These are phyloP conservation scores for Oopsacas minuta DNA, from an alignment of 37 sponge, comb jelly and placozoan species.

Conservation along the genomic window DNA sequence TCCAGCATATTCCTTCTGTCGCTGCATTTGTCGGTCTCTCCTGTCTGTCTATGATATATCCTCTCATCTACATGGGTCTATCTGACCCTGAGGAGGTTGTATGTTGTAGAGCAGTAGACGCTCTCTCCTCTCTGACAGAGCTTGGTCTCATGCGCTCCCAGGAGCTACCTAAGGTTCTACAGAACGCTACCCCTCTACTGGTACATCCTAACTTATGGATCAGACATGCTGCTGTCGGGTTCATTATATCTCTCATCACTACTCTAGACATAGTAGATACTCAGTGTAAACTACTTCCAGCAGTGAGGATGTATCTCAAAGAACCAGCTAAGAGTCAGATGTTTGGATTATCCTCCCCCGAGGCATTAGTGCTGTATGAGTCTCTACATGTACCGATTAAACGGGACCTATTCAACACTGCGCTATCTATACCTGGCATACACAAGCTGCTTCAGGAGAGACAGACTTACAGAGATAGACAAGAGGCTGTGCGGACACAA, in stretches of 20 bases:
- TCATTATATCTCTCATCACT: slow-evolving; percentile 32
- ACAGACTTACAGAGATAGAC: not conserved
- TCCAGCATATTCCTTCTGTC: slow-evolving; percentile 74
- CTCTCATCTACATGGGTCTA: slow-evolving; percentile 59
- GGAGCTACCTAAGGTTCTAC: slow-evolving; percentile 35
- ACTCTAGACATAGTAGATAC: slow-evolving; percentile 56
- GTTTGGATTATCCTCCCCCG: not conserved
- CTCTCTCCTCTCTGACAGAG: slow-evolving; percentile 52
- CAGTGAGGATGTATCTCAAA: slow-evolving; percentile 40
- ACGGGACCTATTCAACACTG: not conserved
- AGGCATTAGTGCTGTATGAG: not conserved
- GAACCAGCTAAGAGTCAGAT: slow-evolving; percentile 33
- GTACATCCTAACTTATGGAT: slow-evolving; percentile 87
- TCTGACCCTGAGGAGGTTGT: slow-evolving; percentile 83
- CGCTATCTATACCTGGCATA: not conserved
- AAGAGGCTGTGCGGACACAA: not conserved
- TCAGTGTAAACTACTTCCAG: slow-evolving; percentile 56
- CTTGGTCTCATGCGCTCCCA: slow-evolving; percentile 48
- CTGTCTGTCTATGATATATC: slow-evolving; percentile 61
- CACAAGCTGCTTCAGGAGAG: slow-evolving; percentile 37
- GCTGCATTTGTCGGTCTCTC: slow-evolving; percentile 66
- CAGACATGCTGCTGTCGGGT: slow-evolving; percentile 68
- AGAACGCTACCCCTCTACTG: slow-evolving; percentile 52
- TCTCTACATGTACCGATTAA: not conserved
- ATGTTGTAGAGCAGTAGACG: slow-evolving; percentile 58